A percentile compares a stretch with the other conserved stretches of the same genome.
phyloP scores from a whole-genome alignment of 2,797 vertebrate genomes.

The Channallabes apus region DNA sequence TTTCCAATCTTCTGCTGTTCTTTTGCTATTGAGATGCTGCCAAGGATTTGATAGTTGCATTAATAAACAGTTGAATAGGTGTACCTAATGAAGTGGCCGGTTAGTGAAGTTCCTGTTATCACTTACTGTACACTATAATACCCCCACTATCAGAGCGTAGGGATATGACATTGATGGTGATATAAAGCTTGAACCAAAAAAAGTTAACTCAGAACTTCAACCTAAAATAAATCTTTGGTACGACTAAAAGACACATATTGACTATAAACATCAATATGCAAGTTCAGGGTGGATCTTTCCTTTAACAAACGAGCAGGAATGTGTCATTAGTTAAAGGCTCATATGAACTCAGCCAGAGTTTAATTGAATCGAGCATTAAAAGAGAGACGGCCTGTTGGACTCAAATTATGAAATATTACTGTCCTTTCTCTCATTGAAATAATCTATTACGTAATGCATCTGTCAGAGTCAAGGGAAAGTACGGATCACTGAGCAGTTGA shows the following conservation, averaged over 20 bases:
- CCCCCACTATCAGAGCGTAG: no score
- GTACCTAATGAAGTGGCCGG: no score
- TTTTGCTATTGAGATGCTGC: no score
- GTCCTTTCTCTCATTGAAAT: neutral
- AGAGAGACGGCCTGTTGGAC: conserved; percentile 24
- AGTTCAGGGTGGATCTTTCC: conserved; percentile 5
- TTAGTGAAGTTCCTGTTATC: no score
- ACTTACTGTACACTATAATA: no score
- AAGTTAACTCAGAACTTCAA: neutral
- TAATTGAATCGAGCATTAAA: conserved; percentile 50
- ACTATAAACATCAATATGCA: neutral
- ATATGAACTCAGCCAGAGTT: conserved; percentile 47
- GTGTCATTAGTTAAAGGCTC: conserved; percentile 45
- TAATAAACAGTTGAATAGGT: no score
- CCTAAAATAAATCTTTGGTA: neutral
- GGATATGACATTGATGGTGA: neutral
- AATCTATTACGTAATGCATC: conserved; percentile 31
- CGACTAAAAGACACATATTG: neutral
- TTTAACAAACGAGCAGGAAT: conserved; percentile 29
- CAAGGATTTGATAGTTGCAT: no score
- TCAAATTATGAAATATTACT: conserved; percentile 49
- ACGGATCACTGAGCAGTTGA: conserved; percentile 14
- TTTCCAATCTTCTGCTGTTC: no score
- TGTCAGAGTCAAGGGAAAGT: conserved; percentile 37
- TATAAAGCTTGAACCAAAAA: neutral